Evolutionary conservation across 2,113 vertebrate species (phyloP).

Genomic region (Rhinopomastus cyanomelas): DNA sequence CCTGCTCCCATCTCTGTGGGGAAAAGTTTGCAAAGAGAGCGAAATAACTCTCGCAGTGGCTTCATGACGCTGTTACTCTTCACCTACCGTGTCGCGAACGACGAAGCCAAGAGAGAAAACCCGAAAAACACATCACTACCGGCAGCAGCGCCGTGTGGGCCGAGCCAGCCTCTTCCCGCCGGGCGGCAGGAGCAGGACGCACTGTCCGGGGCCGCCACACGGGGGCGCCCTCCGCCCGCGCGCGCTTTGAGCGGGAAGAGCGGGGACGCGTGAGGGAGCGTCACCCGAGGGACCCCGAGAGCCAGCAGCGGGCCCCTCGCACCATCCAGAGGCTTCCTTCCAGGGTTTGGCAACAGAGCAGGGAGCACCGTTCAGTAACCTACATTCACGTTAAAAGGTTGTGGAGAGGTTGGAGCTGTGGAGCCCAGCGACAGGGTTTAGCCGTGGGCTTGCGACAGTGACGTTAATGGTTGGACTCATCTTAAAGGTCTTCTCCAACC

Average conservation of each 20-base stretch:
- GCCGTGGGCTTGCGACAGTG: too few relatives aligned
- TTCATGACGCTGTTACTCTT: not conserved
- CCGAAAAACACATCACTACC: not conserved
- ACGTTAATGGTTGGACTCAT: too few relatives aligned
- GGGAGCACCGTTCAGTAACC: not conserved
- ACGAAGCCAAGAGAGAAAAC: not conserved
- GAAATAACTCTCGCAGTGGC: conserved; percentile 1
- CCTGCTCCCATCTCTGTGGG: not conserved
- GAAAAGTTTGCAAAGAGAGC: not conserved
- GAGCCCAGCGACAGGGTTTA: too few relatives aligned
- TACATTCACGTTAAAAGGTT: too few relatives aligned
- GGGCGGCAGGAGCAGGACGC: not conserved
- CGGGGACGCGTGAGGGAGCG: too few relatives aligned
- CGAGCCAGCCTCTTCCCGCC: too few relatives aligned
- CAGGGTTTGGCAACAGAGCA: not conserved
- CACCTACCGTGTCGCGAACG: not conserved
- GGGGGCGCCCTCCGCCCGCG: not conserved
- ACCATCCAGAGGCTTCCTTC: not conserved
- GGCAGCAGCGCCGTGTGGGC: not conserved
- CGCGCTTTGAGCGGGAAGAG: not conserved
- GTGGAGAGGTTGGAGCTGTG: too few relatives aligned
- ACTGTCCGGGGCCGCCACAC: not conserved
- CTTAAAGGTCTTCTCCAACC: too few relatives aligned
- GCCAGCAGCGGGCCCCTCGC: not conserved
- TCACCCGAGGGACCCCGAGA: too few relatives aligned